Percentiles rank a stretch among this genome's conserved stretches.
Conservation (phyloP, 2,113 vertebrate species). For the Ochotona curzoniae region DNA sequence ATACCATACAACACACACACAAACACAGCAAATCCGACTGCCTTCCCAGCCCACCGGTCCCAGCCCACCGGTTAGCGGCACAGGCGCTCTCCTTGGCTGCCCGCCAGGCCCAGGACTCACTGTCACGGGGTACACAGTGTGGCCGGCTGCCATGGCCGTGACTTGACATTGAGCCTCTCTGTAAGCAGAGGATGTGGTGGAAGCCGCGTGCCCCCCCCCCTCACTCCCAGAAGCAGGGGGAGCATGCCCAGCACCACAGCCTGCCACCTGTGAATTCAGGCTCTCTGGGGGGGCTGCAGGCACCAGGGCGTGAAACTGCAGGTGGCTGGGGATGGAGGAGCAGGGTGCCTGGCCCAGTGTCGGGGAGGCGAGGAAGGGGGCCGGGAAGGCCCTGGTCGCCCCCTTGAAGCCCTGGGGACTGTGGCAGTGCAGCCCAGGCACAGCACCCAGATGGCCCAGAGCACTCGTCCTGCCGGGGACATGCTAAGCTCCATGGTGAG, state of each 20-base stretch:
- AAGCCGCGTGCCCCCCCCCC: background rate
- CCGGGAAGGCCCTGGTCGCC: fast-evolving
- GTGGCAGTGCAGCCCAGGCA: too few relatives aligned
- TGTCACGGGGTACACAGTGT: fast-evolving
- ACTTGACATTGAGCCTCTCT: fast-evolving
- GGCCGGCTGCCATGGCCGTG: fast-evolving
- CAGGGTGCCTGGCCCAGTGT: background rate
- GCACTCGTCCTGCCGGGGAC: fast-evolving
- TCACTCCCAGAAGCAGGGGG: fast-evolving
- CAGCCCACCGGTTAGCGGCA: too few relatives aligned
- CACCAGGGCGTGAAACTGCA: fast-evolving
- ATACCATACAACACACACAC: too few relatives aligned
- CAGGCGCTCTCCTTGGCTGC: too few relatives aligned
- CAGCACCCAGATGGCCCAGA: fast-evolving
- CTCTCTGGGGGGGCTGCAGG: fast-evolving
- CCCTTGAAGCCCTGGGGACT: fast-evolving
- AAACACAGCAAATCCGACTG: too few relatives aligned
- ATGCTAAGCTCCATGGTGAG: fast-evolving
- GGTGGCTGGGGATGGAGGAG: background rate
- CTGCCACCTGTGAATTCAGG: background rate
- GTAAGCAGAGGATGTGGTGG: fast-evolving
- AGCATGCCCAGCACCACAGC: fast-evolving
- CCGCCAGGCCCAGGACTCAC: fast-evolving
- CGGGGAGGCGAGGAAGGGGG: fast-evolving
- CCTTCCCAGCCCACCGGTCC: too few relatives aligned